Conservation (phyloP, 2,797 vertebrate species). For the Enteromius anoplus region DNA sequence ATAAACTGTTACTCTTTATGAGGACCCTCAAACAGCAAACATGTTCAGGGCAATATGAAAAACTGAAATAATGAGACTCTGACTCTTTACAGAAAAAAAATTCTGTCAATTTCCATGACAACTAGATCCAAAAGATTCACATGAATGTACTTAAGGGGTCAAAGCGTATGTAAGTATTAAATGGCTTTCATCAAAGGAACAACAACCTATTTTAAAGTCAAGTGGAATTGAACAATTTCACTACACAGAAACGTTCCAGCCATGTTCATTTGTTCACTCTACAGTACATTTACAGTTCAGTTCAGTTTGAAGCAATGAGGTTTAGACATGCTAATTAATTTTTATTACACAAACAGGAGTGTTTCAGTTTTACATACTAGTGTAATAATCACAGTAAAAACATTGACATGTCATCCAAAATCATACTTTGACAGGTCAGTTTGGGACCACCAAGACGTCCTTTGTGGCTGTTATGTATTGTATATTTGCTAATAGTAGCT, state of each 20-base stretch:
- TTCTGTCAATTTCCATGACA: not conserved
- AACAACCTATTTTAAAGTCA: not conserved
- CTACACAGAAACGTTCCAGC: not conserved
- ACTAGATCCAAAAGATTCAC: not conserved
- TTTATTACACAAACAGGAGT: not conserved
- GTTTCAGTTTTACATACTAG: not conserved
- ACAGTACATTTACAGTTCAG: not conserved
- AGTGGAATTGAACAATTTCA: not conserved
- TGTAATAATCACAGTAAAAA: not conserved
- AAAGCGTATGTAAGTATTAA: not conserved
- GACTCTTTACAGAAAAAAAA: not conserved
- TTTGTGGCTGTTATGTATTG: not conserved
- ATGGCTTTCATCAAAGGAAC: not conserved
- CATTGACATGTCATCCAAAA: not conserved
- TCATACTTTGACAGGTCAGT: not conserved
- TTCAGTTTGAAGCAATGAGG: not conserved
- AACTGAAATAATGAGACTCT: not conserved
- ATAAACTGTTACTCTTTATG: not conserved
- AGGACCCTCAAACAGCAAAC: not conserved
- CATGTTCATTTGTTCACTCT: not conserved
- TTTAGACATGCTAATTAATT: not conserved
- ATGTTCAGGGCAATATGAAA: not conserved
- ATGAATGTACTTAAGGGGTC: not conserved
- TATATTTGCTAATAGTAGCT: too few species aligned
- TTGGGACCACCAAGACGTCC: not conserved